Evolutionary conservation across 2,113 vertebrate genomes (phyloP), one percentile per base, ranked within the genome.

Genomic region (Albula goreensis): DNA sequence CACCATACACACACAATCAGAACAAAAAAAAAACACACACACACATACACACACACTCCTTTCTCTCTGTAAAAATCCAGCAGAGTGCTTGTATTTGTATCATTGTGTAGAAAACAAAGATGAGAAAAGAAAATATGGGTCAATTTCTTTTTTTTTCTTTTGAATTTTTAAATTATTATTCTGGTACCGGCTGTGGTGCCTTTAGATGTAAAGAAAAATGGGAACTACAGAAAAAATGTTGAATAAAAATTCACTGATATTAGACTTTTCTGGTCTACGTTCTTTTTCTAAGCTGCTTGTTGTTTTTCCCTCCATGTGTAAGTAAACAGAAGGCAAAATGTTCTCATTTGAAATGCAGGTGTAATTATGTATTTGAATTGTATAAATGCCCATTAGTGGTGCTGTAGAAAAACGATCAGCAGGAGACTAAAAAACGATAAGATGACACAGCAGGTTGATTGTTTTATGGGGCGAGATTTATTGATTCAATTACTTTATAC

Each of bases 401-500:
- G 48, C 50, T 31, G 70, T 74, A 9, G 70, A 25, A 9, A 31
- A n/a, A n/a, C 9, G 1, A 25, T 25, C 11, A 82, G 22, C 17
- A 31, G 6, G 22, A 82, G 11, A 85, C 41, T n/a, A 15, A 57
- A 84, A 22, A 13, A 89, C 84, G n/a, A 89, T 82, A 78, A 74
- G 70, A 85, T 49, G 56, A 90, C 51, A 80, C 22, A 41, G 17
- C 17, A 2, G 53, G 31, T 88, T 91, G 91, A 93, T 94, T 92
- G 90, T 94, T 90, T 90, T 89, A 92, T 95, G 93, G 94, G 92
- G 93, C 90, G 88, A 22, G 53, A 94, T 92, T 96, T 95, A 94
- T 94, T 95, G 83, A 88, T 92, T 93, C 86, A 85, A 85, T 85
- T 90, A 88, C 82, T 90, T 90, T 94, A 92, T 93, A 94, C 94